Base-by-base conservation (phyloP, 37 sponge, comb jelly and placozoan species). In the Cliona cf. orientalis region DNA sequence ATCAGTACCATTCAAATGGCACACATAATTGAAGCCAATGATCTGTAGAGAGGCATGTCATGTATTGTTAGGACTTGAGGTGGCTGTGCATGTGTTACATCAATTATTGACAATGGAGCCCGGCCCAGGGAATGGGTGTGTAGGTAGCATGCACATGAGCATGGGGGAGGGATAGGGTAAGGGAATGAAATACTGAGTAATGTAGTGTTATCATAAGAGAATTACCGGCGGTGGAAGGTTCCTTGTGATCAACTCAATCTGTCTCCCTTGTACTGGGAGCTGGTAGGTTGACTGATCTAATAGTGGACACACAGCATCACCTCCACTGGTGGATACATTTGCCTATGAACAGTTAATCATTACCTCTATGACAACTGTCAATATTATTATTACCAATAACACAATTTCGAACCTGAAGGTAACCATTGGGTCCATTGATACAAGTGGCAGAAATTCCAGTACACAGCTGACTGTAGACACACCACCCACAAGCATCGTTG, bases 241-340 rank as follows among this genome's bases (percentile, higher is more conserved):
- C 31, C 71, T 85, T 11, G 85, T 85, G 26, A 42, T 42, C 42
- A 85, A 63, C 26, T 37, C 22, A 31, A 85, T 58, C 17, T 57
- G 33, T 40, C 70, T 59, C 26, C 0, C 71, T 7, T 34, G 37
- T 28, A 85, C 78, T 55, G 76, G 85, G 43, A 45, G 70, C 25
- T 60, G 42, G 71, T 85, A 85, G 70, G 53, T 17, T 36, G 77
- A 32, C 40, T 66, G 46, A 22, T 62, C 71, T 38, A 82, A 37
- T 14, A 82, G 45, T 17, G 82, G 85, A 70, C 85, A 85, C 79
- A 77, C 78, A n/a, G n/a, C n/a, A n/a, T n/a, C n/a, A n/a, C n/a
- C n/a, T n/a, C n/a, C n/a, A n/a, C n/a, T n/a, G n/a, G n/a, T n/a
- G n/a, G n/a, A n/a, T n/a, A n/a, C n/a, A n/a, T n/a, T n/a, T n/a